Base-by-base conservation (phyloP, 2,113 vertebrate genomes). In the Eclectus roratus region DNA sequence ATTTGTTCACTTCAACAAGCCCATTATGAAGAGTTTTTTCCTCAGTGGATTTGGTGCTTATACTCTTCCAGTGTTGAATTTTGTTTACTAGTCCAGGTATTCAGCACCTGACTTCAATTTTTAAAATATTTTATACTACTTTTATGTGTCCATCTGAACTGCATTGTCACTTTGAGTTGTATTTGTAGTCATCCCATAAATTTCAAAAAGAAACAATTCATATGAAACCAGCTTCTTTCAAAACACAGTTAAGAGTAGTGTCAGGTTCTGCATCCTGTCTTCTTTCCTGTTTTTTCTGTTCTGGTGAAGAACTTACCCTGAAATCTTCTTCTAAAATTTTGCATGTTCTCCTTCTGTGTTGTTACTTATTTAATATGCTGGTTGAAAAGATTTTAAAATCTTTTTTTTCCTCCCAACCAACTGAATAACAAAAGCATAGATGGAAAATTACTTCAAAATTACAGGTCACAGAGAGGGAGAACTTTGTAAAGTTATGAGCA, bases 401-500 rank as follows among this genome's bases (percentile, higher is more conserved):
- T 2, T n/a, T 39, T 18, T 12, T 31, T 27, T 2, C 16, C 29
- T 46, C 17, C 15, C 9, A 35, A 14, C 1, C 3, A 58, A 80
- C 33, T 29, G 21, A 83, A 46, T 46, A 66, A 39, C 14, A 56
- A 56, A 56, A 7, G 5, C 3, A n/a, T 49, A 66, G 14, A 39
- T 18, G 7, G 15, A 31, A 47, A 73, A 83, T 9, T 68, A 7
- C 2, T 94, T 10, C 28, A 55, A 35, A 79, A 44, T 56, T 50
- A 33, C 0, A 2, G 3, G 23, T 68, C 8, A 10, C 19, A 6
- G 9, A 17, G 15, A 55, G 27, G 20, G 4, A 61, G 28, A 52
- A 3, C 56, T 80, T 80, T 50, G 7, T 13, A 31, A 74, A 50
- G 2, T 83, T 63, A 63, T 50, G 11, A 50, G 20, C 10, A 82